Evolutionary conservation across 2,113 vertebrate species (phyloP).

Genomic region (Daboia siamensis): DNA sequence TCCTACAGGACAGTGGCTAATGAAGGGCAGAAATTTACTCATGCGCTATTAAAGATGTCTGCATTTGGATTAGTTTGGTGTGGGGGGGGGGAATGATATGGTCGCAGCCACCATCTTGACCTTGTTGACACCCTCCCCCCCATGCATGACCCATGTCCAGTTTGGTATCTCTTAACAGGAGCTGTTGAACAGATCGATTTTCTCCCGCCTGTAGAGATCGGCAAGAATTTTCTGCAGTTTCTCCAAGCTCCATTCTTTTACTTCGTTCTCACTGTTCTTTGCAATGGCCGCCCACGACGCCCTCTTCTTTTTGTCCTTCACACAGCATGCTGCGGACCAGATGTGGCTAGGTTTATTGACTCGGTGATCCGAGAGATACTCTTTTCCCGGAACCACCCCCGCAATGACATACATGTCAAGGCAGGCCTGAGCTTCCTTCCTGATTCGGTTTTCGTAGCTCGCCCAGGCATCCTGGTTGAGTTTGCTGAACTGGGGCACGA

Average conservation of each 20-base stretch:
- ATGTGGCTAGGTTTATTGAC: conserved; percentile 6
- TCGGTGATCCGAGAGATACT: background rate
- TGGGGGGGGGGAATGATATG: background rate
- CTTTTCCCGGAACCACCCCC: background rate
- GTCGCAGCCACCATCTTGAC: background rate
- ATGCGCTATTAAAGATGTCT: background rate
- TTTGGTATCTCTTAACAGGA: background rate
- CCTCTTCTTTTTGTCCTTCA: background rate
- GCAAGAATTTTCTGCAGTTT: background rate
- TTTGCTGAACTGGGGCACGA: conserved; percentile 65
- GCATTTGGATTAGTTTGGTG: background rate
- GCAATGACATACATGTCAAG: background rate
- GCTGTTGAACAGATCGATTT: background rate
- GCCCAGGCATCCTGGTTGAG: conserved; percentile 67
- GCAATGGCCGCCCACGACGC: background rate
- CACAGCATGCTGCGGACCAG: background rate
- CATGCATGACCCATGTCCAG: background rate
- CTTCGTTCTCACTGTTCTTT: background rate
- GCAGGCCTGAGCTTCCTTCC: background rate
- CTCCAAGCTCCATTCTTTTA: background rate
- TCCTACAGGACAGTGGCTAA: background rate
- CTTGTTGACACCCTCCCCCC: background rate
- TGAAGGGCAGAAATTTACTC: background rate
- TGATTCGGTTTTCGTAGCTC: conserved; percentile 17
- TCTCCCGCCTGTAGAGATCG: background rate